These are phyloP conservation scores for Epinephelus coioides DNA, from an alignment of 2,797 vertebrate species.

Conservation along the genomic window DNA sequence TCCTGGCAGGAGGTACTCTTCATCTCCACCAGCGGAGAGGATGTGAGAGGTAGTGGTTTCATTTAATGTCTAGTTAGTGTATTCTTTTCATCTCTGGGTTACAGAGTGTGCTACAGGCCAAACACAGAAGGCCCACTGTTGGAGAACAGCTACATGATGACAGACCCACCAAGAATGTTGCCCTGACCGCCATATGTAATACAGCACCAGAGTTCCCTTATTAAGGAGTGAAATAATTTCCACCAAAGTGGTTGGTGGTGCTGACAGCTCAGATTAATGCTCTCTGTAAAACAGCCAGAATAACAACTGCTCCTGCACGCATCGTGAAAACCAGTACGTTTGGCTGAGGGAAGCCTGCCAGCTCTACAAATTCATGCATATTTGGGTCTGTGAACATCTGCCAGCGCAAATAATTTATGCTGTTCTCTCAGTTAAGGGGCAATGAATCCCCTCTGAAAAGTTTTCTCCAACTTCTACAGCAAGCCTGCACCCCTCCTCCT, in stretches of 20 bases:
- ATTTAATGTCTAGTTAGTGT: slow-evolving; percentile 74
- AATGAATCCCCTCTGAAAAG: slow-evolving; percentile 83
- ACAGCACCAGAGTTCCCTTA: slow-evolving; percentile 83
- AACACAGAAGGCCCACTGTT: slow-evolving; percentile 78
- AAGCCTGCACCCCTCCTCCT: slow-evolving; percentile 33
- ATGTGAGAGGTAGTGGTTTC: slow-evolving; percentile 69
- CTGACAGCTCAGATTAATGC: slow-evolving; percentile 84
- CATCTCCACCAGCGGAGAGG: slow-evolving; percentile 43
- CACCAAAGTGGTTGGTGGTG: slow-evolving; percentile 80
- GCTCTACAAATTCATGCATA: slow-evolving; percentile 91
- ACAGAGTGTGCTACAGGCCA: slow-evolving; percentile 64
- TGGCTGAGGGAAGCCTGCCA: slow-evolving; percentile 84
- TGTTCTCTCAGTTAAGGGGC: slow-evolving; percentile 84
- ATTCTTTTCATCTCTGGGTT: slow-evolving; percentile 74
- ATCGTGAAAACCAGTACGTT: slow-evolving; percentile 83
- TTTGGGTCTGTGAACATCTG: slow-evolving; percentile 91
- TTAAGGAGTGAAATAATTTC: slow-evolving; percentile 86
- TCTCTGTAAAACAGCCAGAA: slow-evolving; percentile 80
- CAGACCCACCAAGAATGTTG: slow-evolving; percentile 85
- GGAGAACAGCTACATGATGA: slow-evolving; percentile 79
- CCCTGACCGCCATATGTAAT: slow-evolving; percentile 83
- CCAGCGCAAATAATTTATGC: slow-evolving; percentile 89
- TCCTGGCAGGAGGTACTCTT: slow-evolving; percentile 56
- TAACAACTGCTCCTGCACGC: slow-evolving; percentile 85
- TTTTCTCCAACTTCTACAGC: slow-evolving; percentile 81